phyloP scores from a whole-genome alignment of 2,113 vertebrate genomes.

The Entosphenus tridentatus region DNA sequence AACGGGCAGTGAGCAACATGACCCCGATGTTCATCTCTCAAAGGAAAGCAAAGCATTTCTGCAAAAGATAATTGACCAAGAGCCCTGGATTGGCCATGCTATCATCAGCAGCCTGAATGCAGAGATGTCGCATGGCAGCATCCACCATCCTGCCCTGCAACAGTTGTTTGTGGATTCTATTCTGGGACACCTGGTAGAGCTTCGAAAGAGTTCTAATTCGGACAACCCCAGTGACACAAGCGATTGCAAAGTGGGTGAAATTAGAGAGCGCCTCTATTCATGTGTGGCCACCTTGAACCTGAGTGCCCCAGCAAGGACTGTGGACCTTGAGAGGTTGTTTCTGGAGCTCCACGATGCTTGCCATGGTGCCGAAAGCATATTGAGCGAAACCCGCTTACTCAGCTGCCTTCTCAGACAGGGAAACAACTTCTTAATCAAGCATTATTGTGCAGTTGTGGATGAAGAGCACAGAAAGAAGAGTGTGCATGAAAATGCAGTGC shows the following conservation, averaged over 20 bases:
- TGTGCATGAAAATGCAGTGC: slow-evolving; percentile 15
- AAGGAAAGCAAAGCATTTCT: too few species aligned
- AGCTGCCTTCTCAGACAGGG: slow-evolving; percentile 39
- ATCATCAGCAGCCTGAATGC: too few species aligned
- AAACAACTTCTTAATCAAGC: slow-evolving; percentile 22
- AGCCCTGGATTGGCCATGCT: too few species aligned
- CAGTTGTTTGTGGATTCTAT: background rate
- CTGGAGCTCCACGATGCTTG: slow-evolving; percentile 38
- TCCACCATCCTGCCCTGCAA: too few species aligned
- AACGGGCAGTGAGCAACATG: too few species aligned
- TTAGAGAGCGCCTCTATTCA: slow-evolving; percentile 31
- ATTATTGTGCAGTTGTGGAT: slow-evolving; percentile 33
- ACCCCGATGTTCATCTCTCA: too few species aligned
- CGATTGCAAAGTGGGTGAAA: slow-evolving; percentile 12
- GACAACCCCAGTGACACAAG: background rate
- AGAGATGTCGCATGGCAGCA: too few species aligned
- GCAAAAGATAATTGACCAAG: too few species aligned
- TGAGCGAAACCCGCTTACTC: slow-evolving; percentile 47
- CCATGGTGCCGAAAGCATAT: slow-evolving; percentile 19
- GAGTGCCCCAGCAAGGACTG: slow-evolving; percentile 18
- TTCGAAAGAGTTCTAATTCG: slow-evolving; percentile 5
- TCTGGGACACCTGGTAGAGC: slow-evolving; percentile 13
- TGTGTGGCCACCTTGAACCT: slow-evolving; percentile 36
- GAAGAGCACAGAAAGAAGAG: slow-evolving; percentile 35
- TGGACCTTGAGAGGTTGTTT: slow-evolving; percentile 35